Conservation (phyloP, 1,140 invertebrate species). For the Dermatophagoides farinae region DNA sequence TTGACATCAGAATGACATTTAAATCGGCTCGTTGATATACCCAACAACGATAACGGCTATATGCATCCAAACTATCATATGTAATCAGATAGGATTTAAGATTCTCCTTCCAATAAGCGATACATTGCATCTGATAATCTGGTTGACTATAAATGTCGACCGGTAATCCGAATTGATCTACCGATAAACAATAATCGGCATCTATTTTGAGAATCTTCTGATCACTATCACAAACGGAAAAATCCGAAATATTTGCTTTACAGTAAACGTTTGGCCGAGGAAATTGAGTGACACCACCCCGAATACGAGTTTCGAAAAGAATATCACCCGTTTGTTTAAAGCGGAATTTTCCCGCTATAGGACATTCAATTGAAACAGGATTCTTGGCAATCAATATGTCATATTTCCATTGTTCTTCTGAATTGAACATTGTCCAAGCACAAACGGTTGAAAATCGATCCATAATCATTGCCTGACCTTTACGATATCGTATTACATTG, state of each 20-base stretch:
- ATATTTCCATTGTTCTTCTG: constrained; percentile 63
- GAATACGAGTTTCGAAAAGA: constrained; percentile 68
- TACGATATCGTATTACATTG: constrained; percentile 78
- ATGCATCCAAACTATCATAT: constrained; percentile 83
- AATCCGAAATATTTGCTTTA: constrained; percentile 79
- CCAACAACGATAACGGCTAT: constrained; percentile 90
- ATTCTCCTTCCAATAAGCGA: constrained; percentile 95
- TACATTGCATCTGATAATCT: constrained; percentile 89
- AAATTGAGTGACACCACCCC: constrained; percentile 76
- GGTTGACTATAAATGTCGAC: constrained; percentile 86
- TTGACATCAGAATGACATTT: constrained; percentile 68
- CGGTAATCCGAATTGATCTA: constrained; percentile 75
- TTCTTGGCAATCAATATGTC: constrained; percentile 65
- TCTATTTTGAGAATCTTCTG: constrained; percentile 81
- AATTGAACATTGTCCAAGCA: constrained; percentile 75
- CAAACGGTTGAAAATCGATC: constrained; percentile 76
- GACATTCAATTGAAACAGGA: constrained; percentile 76
- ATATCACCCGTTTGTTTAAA: constrained; percentile 74
- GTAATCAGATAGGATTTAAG: constrained; percentile 89
- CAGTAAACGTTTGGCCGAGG: constrained; percentile 80
- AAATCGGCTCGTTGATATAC: constrained; percentile 84
- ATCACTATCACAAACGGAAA: constrained; percentile 76
- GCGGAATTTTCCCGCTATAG: constrained; percentile 83
- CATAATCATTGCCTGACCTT: constrained; percentile 62
- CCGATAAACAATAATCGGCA: constrained; percentile 83